Evolutionary conservation across 2,797 vertebrate genomes (phyloP).

Genomic region (Xenentodon cancila): DNA sequence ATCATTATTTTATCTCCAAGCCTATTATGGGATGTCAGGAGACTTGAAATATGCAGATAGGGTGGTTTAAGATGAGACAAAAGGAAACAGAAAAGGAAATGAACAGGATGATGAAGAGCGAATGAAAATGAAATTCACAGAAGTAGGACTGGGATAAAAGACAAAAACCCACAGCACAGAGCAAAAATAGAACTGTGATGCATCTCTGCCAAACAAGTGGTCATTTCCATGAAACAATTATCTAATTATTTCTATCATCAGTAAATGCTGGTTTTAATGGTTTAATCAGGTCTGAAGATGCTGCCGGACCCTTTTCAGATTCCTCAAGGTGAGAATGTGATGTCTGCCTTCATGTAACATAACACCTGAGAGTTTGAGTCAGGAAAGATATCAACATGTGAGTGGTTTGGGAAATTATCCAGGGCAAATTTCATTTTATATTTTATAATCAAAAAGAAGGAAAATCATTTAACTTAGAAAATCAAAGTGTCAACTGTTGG

Average conservation of each 20-base stretch:
- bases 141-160: neutral
- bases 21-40: conserved; percentile 23
- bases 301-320: no score
- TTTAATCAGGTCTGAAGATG: no score
- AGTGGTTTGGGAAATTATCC: neutral
- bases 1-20: conserved; percentile 50
- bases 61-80: conserved; percentile 42
- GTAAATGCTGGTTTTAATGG: no score
- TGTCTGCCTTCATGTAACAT: no score
- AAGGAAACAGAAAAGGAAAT: conserved; percentile 38
- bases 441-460: neutral
- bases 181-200: no score
- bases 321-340: no score
- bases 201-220: no score
- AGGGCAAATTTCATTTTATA: neutral
- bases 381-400: neutral
- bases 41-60: conserved; percentile 55
- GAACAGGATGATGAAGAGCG: neutral
- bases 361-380: no score
- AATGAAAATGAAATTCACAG: conserved; percentile 12
- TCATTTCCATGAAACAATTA: no score
- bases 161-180: neutral
- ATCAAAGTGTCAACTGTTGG: neutral
- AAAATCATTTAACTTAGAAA: neutral
- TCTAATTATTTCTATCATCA: no score